Conservation (phyloP, 2,113 vertebrate genomes). For the Parus major region DNA sequence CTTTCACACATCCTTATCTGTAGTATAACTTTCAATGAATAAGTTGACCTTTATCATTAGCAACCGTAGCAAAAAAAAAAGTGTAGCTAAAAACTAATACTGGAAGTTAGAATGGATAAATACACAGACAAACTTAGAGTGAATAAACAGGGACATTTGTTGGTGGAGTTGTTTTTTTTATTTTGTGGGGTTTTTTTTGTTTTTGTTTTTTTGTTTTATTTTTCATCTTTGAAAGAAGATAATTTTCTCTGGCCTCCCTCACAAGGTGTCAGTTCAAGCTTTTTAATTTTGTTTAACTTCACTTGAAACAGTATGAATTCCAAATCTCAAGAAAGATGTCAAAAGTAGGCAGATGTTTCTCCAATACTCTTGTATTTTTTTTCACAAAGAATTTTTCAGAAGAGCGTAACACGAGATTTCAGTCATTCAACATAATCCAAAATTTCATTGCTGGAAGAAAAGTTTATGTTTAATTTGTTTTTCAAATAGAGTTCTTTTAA, state of each 20-base stretch:
- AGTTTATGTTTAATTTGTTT: neutral
- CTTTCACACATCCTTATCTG: slow-evolving; percentile 11
- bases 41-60: neutral
- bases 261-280: neutral
- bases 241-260: neutral
- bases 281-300: neutral
- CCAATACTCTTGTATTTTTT: neutral
- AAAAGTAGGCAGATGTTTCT: neutral
- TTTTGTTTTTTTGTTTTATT: no score
- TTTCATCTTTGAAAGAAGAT: neutral
- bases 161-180: fast-evolving
- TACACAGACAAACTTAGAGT: neutral
- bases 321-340: neutral
- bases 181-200: no score
- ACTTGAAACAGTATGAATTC: neutral
- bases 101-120: neutral
- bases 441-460: neutral
- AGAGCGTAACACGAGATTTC: neutral
- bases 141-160: neutral
- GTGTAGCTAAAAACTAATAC: neutral
- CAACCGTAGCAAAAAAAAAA: neutral
- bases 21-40: neutral
- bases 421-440: neutral
- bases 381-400: neutral
- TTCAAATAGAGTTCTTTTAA: neutral